Conservation (phyloP, 2,797 vertebrate species). For the Astyanax mexicanus region DNA sequence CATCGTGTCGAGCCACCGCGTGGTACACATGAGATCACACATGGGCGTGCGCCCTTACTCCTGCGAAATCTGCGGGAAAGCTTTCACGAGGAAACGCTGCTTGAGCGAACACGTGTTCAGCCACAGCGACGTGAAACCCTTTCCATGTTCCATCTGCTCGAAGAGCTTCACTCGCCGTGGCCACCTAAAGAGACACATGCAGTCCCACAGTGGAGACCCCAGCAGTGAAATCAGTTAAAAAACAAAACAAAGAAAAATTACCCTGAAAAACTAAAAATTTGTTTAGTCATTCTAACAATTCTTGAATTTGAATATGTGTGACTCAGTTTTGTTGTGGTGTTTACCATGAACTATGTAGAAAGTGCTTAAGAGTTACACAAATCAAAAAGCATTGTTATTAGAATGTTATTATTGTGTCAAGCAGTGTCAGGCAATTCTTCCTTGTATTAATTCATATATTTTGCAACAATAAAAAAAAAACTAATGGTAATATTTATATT, state of each 20-base stretch:
- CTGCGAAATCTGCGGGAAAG: constrained; percentile 73
- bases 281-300: background rate
- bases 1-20: constrained; percentile 75
- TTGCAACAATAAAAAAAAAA: no score
- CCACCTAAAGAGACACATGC: constrained; percentile 74
- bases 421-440: no score
- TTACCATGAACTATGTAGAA: background rate
- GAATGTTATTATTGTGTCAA: no score
- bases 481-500: no score
- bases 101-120: constrained; percentile 74
- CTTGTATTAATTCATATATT: no score
- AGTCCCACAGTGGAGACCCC: constrained; percentile 61
- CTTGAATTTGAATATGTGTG: background rate
- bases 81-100: constrained; percentile 72
- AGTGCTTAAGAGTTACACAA: constrained; percentile 19
- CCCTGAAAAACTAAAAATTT: background rate
- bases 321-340: background rate
- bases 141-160: constrained; percentile 64
- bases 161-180: constrained; percentile 77
- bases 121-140: constrained; percentile 69
- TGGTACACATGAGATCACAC: constrained; percentile 72
- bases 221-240: background rate
- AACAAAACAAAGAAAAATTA: no score
- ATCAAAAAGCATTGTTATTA: no score
- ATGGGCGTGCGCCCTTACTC: constrained; percentile 73